These are phyloP conservation scores for Abrostola triplasia DNA, from an alignment of 2,888 invertebrate species.

Conservation along the genomic window DNA sequence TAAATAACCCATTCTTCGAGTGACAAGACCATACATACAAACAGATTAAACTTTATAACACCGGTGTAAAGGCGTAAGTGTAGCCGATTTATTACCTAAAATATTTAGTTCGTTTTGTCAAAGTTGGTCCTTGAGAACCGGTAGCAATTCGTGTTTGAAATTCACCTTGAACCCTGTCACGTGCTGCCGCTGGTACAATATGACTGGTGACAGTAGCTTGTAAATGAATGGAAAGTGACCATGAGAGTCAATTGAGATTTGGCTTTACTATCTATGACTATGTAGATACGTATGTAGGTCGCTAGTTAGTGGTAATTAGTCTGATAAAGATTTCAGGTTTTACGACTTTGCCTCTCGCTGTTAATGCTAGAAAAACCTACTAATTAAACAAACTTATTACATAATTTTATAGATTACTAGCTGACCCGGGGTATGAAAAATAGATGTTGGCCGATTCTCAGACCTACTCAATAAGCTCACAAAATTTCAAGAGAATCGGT, in stretches of 20 bases:
- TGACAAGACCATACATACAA: too few species aligned
- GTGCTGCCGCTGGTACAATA: neutral
- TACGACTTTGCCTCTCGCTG: too few species aligned
- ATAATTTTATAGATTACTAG: too few species aligned
- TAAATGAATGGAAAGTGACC: neutral
- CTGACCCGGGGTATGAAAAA: too few species aligned
- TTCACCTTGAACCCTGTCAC: neutral
- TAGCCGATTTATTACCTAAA: neutral
- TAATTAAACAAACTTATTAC: too few species aligned
- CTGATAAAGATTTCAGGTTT: neutral
- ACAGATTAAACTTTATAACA: neutral
- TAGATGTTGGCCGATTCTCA: too few species aligned
- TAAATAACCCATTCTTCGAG: too few species aligned
- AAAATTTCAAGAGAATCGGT: too few species aligned
- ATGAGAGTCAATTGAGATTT: neutral
- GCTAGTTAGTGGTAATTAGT: neutral
- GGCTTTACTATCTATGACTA: too few species aligned
- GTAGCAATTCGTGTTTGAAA: slow-evolving; percentile 2
- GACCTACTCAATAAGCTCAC: too few species aligned
- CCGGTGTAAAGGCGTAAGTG: neutral
- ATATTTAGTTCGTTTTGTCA: neutral
- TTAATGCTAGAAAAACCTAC: too few species aligned
- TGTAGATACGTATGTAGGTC: too few species aligned
- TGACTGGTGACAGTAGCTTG: neutral
- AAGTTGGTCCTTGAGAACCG: slow-evolving; percentile 14